A percentile compares a stretch with the other conserved stretches of the same genome.
These are phyloP conservation scores for Caenorhabditis imperialis DNA, from an alignment of 2,888 invertebrate genomes.

Conservation along the genomic window DNA sequence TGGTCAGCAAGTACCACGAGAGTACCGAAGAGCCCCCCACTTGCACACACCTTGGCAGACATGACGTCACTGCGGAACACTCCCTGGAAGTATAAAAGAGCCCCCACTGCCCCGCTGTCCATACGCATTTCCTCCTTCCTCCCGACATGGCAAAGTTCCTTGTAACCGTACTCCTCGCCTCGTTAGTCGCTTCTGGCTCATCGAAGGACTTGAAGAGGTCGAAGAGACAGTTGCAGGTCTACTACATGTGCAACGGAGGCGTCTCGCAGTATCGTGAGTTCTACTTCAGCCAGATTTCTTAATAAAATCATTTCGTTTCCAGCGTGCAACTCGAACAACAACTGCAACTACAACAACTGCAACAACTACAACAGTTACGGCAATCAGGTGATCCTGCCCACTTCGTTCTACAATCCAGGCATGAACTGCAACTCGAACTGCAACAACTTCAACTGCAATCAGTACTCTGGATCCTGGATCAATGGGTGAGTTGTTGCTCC, in stretches of 20 bases:
- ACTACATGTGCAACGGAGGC: constrained; percentile 64
- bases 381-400: constrained; percentile 47
- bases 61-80: constrained; percentile 44
- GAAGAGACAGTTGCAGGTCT: constrained; percentile 61
- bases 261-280: constrained; percentile 63
- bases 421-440: constrained; percentile 65
- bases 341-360: constrained; percentile 30
- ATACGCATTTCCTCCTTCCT: no score
- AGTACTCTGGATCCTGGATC: constrained; percentile 60
- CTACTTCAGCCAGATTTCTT: background rate
- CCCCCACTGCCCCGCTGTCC: no score
- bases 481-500: constrained; percentile 61
- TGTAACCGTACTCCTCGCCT: constrained; percentile 7
- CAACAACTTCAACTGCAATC: constrained; percentile 62
- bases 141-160: constrained; percentile 37
- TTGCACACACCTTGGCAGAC: constrained; percentile 44
- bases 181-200: constrained; percentile 10
- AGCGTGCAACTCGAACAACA: constrained; percentile 1
- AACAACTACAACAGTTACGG: constrained; percentile 51
- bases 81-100: constrained; percentile 41
- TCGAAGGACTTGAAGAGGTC: constrained; percentile 58
- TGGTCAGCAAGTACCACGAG: no score
- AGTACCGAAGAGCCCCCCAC: no score
- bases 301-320: background rate
- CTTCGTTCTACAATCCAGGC: constrained; percentile 61